Conservation (phyloP, 2,888 invertebrate species). For the Sepioteuthis lessoniana region DNA sequence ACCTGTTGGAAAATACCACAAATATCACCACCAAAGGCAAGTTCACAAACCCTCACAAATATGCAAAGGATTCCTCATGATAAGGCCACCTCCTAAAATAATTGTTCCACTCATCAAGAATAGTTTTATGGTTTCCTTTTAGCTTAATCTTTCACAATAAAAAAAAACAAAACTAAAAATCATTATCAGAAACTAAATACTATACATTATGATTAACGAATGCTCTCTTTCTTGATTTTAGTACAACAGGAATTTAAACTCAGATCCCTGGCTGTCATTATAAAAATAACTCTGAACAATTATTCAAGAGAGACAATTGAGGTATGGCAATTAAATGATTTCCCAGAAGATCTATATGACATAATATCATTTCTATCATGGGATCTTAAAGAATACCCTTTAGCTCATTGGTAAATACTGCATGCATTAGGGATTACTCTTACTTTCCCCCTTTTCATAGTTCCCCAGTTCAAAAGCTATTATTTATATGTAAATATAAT, state of each 20-base stretch:
- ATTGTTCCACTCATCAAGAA: no score
- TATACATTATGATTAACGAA: no score
- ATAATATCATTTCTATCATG: not conserved
- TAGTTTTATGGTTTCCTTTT: no score
- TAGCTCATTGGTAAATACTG: not conserved
- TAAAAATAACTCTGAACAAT: not conserved
- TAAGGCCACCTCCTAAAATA: no score
- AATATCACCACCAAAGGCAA: no score
- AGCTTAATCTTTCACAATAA: no score
- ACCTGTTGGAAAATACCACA: no score
- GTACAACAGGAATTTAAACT: no score
- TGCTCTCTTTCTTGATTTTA: not conserved
- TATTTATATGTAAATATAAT: not conserved
- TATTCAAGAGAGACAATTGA: not conserved
- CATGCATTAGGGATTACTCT: not conserved
- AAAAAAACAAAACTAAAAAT: not conserved
- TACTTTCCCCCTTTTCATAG: not conserved
- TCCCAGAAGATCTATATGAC: not conserved
- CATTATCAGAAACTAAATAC: not conserved
- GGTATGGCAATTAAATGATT: not conserved
- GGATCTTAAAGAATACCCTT: not conserved
- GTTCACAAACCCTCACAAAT: no score
- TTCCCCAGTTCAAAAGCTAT: not conserved
- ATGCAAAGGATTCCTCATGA: no score
- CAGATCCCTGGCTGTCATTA: not conserved